Conservation (phyloP, 2,797 vertebrate genomes). For the Mormyrus hasselquistii region DNA sequence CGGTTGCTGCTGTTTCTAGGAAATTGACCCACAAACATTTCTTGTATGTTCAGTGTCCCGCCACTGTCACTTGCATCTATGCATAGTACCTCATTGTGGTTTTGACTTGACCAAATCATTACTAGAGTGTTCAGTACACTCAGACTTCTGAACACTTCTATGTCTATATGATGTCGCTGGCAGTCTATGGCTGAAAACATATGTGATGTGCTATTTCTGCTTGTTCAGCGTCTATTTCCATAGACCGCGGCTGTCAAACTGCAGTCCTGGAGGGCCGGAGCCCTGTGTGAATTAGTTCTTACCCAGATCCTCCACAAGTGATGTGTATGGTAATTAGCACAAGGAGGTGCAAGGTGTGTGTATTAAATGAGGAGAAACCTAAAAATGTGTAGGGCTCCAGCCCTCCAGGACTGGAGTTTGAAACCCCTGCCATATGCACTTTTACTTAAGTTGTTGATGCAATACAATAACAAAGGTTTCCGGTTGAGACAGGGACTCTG, state of each 20-base stretch:
- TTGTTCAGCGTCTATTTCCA: background rate
- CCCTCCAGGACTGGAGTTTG: background rate
- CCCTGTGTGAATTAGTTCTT: background rate
- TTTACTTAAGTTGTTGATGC: background rate
- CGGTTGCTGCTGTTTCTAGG: background rate
- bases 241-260: background rate
- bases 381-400: background rate
- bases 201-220: background rate
- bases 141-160: background rate
- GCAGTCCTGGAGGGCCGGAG: background rate
- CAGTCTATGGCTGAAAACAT: background rate
- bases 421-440: background rate
- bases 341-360: background rate
- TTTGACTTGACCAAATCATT: background rate
- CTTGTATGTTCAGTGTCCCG: background rate
- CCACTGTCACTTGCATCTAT: background rate
- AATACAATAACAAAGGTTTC: background rate
- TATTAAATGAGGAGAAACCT: background rate
- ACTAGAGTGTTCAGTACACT: background rate
- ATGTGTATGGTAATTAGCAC: background rate
- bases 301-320: background rate
- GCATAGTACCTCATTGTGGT: background rate
- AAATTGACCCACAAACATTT: background rate
- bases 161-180: background rate
- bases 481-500: background rate